Percentiles rank a stretch among this genome's conserved stretches.
These are phyloP conservation scores for Anoplopoma fimbria DNA, from an alignment of 2,113 vertebrate species.

Conservation along the genomic window DNA sequence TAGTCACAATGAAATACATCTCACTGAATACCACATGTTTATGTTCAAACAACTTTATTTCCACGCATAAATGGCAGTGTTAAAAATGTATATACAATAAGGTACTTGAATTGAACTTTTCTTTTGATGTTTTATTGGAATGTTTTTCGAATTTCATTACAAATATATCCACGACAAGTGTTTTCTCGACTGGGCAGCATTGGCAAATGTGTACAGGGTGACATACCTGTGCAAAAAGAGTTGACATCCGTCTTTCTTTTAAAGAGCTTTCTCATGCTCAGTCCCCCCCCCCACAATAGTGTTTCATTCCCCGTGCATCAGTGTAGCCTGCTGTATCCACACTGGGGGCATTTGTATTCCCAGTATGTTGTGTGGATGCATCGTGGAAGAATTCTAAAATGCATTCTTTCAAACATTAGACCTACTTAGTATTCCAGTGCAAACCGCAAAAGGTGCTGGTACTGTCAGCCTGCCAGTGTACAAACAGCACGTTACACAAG, in stretches of 20 bases:
- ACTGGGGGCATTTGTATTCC: constrained; percentile 25
- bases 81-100: constrained; percentile 41
- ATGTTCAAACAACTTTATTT: constrained; percentile 64
- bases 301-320: constrained; percentile 2
- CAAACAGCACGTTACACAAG: constrained; percentile 10
- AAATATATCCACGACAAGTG: constrained; percentile 21
- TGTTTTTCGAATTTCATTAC: constrained; percentile 61
- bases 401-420: constrained; percentile 29
- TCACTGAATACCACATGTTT: not conserved
- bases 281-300: too few relatives aligned
- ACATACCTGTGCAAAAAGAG: not conserved
- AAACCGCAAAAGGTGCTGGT: constrained; percentile 5
- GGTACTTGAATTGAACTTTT: constrained; percentile 32
- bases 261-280: too few relatives aligned
- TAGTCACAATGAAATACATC: not conserved
- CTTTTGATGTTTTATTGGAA: constrained; percentile 58
- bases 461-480: constrained; percentile 13
- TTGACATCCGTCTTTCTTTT: not conserved
- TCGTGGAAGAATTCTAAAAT: constrained; percentile 18
- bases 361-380: constrained; percentile 3
- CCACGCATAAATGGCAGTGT: constrained; percentile 33
- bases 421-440: constrained; percentile 13
- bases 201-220: constrained; percentile 4
- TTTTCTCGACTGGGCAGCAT: constrained; percentile 15
- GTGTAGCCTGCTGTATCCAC: constrained; percentile 21